Evolutionary conservation across 2,113 vertebrate genomes (phyloP), one percentile per base, ranked within the genome.

Genomic region (Ginglymostoma cirratum): DNA sequence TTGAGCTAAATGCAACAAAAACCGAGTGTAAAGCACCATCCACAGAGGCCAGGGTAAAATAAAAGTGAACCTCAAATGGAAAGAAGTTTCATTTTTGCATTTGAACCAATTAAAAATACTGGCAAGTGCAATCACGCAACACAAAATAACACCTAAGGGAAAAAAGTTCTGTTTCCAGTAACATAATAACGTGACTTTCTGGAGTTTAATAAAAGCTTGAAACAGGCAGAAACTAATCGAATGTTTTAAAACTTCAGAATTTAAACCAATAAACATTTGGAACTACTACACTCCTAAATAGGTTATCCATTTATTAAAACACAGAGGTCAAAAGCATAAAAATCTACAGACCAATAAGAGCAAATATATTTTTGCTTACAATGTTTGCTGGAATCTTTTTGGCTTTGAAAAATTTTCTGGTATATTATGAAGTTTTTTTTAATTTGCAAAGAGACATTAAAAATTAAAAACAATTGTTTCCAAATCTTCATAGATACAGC

Each of bases 161-260:
- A 70, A 72, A 95, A 96, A 94, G 96, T 94, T 96, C 92, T 96
- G 96, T 96, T 96, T 96, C 61, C 76, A 95, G 85, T 96, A 95
- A 96, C 92, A 89, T 42, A 0, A 93, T 61, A 69, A 38, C 14
- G 24, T 95, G 45, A 95, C 42, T 76, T 72, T 76, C 23, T 52
- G n/a, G 23, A 45, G 23, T 52, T 72, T 34, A 8, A 95, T 76
- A 52, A 95, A 95, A 52, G 24, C 5, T 95, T 70, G 38, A 52
- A 90, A 90, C 87, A n/a, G 24, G 30, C 61, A 52, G 55, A 72
- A 48, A 52, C 45, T 52, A 48, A 34, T 45, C 48, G 65, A 80
- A 52, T 65, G 6, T 93, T 95, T 55, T 30, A 96, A 19, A 15
- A 66, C 48, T 89, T 24, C 48, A 61, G 21, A 85, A 85, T 30